Evolutionary conservation across 2,113 vertebrate species (phyloP).

Genomic region (Gobiocypris rarus): DNA sequence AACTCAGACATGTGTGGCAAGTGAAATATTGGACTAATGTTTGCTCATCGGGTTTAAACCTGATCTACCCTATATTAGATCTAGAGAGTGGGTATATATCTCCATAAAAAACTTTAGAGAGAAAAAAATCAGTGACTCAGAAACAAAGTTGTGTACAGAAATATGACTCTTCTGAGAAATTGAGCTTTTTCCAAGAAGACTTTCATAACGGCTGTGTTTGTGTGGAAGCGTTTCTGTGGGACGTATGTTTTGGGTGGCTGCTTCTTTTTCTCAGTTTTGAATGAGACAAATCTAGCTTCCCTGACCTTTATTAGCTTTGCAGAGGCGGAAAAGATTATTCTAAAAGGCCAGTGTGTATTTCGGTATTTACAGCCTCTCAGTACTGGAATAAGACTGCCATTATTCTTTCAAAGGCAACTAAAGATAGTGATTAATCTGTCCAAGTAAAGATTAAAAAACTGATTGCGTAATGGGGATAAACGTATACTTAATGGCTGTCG

Average conservation of each 20-base stretch:
- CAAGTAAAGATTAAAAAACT: background rate
- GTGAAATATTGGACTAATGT: background rate
- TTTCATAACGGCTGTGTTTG: background rate
- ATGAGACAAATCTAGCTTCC: constrained; percentile 26
- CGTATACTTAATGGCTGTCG: background rate
- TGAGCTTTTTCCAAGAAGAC: background rate
- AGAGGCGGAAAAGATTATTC: constrained; percentile 17
- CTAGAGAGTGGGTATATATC: background rate
- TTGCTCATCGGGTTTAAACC: constrained; percentile 25
- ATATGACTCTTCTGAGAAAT: background rate
- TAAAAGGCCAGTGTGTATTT: constrained; percentile 32
- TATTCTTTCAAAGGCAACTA: constrained; percentile 24
- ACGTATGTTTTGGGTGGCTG: constrained; percentile 1
- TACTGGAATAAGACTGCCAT: background rate
- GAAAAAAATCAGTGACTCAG: background rate
- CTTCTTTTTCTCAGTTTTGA: background rate
- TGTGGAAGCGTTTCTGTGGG: background rate
- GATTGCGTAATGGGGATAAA: background rate
- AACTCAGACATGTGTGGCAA: background rate
- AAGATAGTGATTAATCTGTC: constrained; percentile 32
- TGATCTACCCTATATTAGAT: constrained; percentile 9
- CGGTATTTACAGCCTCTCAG: constrained; percentile 19
- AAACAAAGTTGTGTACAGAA: background rate
- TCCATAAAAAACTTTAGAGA: background rate
- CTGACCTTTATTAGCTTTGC: constrained; percentile 30